Evolutionary conservation across 2,113 vertebrate species (phyloP), one percentile per base, ranked within the genome.

Genomic region (Myanophis thanlyinensis): DNA sequence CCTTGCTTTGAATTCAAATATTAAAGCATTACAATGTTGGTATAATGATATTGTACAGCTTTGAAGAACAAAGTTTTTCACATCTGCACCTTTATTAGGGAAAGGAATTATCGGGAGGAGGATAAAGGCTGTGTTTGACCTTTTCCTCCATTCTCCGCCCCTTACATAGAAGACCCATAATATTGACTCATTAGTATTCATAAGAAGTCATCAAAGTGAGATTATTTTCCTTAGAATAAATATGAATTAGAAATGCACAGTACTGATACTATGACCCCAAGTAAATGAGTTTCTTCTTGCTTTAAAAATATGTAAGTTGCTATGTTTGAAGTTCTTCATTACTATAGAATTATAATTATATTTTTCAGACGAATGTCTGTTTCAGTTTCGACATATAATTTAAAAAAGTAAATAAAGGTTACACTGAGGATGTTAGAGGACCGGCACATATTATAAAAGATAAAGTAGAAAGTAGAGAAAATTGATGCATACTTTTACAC

Each of bases 161-260:
- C 88, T 96, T 62, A 85, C 89, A 92, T 93, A 94, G 51, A 62
- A 93, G 93, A 93, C 49, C 94, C 96, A 94, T 95, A 23, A 56
- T 80, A 2, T 49, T 94, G 53, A 53, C 49, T 96, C 85, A 40
- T 96, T 96, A 93, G n/a, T 93, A 95, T 96, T 97, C 92, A 80
- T 92, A 94, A 94, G 92, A 94, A 96, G 88, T 88, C 20, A 0
- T 87, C 88, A 91, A 96, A 95, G 92, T 93, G 93, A 95, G 93
- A 94, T 94, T 12, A 96, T 96, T 94, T 95, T 54, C 91, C 91
- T 94, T 94, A 92, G 93, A 96, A 95, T 96, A 96, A 96, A 95
- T 95, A 95, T 93, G 92, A 96, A 97, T 97, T 96, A 97, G 93
- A 95, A 96, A 97, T 95, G 92, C 95, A 93, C 47, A 92, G 93